Evolutionary conservation across 1,140 invertebrate genomes (phyloP).

Genomic region (Polyergus mexicanus): DNA sequence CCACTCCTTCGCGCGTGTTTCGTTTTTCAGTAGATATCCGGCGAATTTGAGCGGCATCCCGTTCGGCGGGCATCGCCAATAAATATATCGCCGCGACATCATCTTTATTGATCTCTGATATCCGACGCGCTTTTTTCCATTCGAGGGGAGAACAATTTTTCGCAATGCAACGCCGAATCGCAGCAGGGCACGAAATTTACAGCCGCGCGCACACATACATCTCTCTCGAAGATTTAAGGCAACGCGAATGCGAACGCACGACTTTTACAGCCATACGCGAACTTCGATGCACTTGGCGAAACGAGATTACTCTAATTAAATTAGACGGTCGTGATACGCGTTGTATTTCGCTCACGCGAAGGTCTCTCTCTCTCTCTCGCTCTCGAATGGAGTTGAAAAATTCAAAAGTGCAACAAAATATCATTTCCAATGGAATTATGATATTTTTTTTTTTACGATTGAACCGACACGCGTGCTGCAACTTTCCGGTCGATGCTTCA

Average conservation of each 20-base stretch:
- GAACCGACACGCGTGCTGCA: slow-evolving; percentile 32
- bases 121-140: slow-evolving; percentile 9
- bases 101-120: slow-evolving; percentile 54
- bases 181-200: slow-evolving; percentile 1
- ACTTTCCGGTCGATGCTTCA: slow-evolving; percentile 53
- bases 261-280: neutral
- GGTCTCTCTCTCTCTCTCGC: neutral
- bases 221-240: neutral
- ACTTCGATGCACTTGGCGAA: slow-evolving; percentile 4
- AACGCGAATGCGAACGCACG: neutral
- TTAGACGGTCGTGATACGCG: neutral
- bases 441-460: neutral
- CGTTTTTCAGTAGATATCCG: neutral
- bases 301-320: slow-evolving; percentile 22
- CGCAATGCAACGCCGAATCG: neutral
- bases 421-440: slow-evolving; percentile 41
- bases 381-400: neutral
- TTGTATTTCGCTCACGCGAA: neutral
- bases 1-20: neutral
- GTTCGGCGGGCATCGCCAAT: neutral
- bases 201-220: neutral
- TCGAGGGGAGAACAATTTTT: neutral
- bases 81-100: slow-evolving; percentile 57
- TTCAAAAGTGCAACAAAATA: slow-evolving; percentile 29
- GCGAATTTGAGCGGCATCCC: slow-evolving; percentile 49